Base-by-base conservation (phyloP, 2,797 vertebrate genomes). In the Tapera naevia region DNA sequence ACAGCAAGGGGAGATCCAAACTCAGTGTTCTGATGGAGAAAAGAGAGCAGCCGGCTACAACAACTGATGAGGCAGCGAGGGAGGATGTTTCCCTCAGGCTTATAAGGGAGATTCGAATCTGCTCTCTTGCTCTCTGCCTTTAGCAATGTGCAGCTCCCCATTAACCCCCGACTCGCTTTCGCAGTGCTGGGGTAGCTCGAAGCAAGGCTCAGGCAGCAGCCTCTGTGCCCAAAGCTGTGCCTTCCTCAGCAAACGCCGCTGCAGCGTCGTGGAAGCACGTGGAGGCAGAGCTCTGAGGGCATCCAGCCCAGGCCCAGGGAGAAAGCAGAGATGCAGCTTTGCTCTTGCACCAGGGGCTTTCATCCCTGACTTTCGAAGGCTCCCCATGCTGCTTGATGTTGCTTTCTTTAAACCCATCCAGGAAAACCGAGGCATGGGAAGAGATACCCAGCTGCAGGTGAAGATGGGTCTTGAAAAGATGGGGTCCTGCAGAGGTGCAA, bases 111-210 rank as follows among this genome's bases (percentile, higher is more conserved):
- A 50, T 16, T 16, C 1, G 7, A 76, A 32, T 11, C 83, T 24
- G 66, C 30, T 81, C 67, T 39, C 57, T 50, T 27, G 66, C 30
- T 81, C 67, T 39, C 57, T 50, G 88, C 84, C 67, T 64, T 30
- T 2, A 51, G 83, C 66, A 30, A 30, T 60, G 6, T 4, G 4
- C 43, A 45, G 83, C 75, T 67, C 60, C 17, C 81, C 24, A 10
- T 25, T 13, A 33, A 70, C 7, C 22, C 79, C 54, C n/a, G 9
- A 1, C 0, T 0, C 1, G 9, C 3, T 86, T 32, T 25, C 1
- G 1, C 2, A 2, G 67, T n/a, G n/a, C 72, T 24, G 25, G 48
- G 72, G 45, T 15, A 45, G 50, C 60, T 19, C 5, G 0, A 23
- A 35, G 54, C 35, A 3, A 2, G 0, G 5, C 41, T 48, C 1